These are phyloP conservation scores for Cecropterus lyciades DNA, from an alignment of 1,140 invertebrate species.

Conservation along the genomic window DNA sequence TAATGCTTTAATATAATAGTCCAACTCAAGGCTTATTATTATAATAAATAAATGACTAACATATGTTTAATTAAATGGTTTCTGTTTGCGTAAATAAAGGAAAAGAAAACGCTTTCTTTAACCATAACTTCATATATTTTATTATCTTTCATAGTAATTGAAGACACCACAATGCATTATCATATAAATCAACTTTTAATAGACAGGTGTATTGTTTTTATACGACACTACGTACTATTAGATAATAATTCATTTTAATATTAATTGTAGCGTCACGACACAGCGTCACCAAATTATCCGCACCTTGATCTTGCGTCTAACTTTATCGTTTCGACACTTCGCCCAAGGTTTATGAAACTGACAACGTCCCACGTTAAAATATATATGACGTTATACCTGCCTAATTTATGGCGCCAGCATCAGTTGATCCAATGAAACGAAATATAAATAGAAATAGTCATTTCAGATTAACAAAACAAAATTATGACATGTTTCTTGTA, in stretches of 20 bases:
- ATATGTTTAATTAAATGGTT: too few relatives aligned
- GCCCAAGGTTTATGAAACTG: slow-evolving; percentile 19
- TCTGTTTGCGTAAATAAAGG: too few relatives aligned
- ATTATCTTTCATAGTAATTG: too few relatives aligned
- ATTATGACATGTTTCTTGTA: slow-evolving; percentile 20
- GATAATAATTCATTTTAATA: not conserved
- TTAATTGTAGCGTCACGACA: not conserved
- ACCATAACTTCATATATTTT: too few relatives aligned
- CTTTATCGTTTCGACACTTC: slow-evolving; percentile 21
- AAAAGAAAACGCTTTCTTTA: too few relatives aligned
- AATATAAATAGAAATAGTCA: slow-evolving; percentile 22
- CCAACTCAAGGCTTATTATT: too few relatives aligned
- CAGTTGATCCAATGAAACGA: slow-evolving; percentile 16
- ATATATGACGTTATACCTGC: slow-evolving; percentile 21
- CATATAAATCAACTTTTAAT: too few relatives aligned
- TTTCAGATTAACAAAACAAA: slow-evolving; percentile 14
- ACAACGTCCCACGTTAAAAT: slow-evolving; percentile 24
- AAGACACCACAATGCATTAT: too few relatives aligned
- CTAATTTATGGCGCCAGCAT: slow-evolving; percentile 25
- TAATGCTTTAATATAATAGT: too few relatives aligned
- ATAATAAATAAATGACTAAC: too few relatives aligned
- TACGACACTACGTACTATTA: too few relatives aligned
- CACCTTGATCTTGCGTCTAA: slow-evolving; percentile 29
- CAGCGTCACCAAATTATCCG: slow-evolving; percentile 12
- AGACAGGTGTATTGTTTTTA: too few relatives aligned